Conservation (phyloP, 2,888 invertebrate species). For the Agrochola lota region DNA sequence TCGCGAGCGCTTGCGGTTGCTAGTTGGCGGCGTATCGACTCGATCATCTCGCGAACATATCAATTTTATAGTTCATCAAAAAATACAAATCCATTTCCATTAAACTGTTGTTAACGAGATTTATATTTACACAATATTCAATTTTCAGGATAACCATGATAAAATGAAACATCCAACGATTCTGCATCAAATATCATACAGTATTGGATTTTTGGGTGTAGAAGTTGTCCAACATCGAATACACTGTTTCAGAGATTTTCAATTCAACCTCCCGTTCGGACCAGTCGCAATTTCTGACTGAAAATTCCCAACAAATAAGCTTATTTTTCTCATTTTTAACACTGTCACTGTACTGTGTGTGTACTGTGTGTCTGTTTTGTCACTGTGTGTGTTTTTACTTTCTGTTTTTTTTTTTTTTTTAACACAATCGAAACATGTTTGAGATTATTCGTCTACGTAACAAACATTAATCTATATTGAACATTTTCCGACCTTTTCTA, state of each 20-base stretch:
- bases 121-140: constrained; percentile 6
- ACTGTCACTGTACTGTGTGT: too few relatives aligned
- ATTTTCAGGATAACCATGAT: not conserved
- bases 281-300: not conserved
- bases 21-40: constrained; percentile 56
- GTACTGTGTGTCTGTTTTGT: too few relatives aligned
- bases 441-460: constrained; percentile 19
- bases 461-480: constrained; percentile 17
- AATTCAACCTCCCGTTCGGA: not conserved
- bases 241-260: constrained; percentile 21
- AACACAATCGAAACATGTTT: constrained; percentile 14
- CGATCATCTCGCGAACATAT: constrained; percentile 57
- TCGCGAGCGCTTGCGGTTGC: constrained; percentile 57
- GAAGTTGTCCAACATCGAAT: constrained; percentile 13
- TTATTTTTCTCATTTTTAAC: constrained; percentile 17
- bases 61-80: constrained; percentile 47
- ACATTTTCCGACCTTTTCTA: not conserved
- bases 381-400: too few relatives aligned
- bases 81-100: constrained; percentile 44
- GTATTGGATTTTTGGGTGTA: not conserved
- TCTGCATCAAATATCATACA: too few relatives aligned
- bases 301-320: constrained; percentile 8
- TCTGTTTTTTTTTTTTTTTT: too few relatives aligned
- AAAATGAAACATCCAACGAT: not conserved
- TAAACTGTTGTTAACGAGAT: constrained; percentile 9